Conservation (phyloP, 2,797 vertebrate species). For the Premnoplex brunnescens region DNA sequence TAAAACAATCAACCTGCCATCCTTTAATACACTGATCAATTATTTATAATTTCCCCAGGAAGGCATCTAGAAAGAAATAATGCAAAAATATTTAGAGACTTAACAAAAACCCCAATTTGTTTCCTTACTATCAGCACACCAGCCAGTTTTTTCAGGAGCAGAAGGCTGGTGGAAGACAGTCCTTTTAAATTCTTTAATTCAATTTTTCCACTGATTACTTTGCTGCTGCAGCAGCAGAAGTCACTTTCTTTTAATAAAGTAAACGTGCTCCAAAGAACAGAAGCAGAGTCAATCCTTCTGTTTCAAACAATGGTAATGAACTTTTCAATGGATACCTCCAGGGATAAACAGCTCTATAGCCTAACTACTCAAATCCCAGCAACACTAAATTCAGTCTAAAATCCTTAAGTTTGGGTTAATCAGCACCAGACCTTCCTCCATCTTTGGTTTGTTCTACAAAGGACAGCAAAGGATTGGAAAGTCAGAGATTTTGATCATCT, state of each 20-base stretch:
- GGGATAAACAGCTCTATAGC: slow-evolving; percentile 41
- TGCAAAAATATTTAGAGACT: too few species aligned
- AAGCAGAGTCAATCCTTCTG: not conserved
- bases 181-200: not conserved
- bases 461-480: not conserved
- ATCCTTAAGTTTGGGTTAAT: slow-evolving; percentile 42
- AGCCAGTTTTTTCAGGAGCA: not conserved
- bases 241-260: slow-evolving; percentile 44
- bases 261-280: not conserved
- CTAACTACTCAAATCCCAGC: not conserved
- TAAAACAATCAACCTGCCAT: too few species aligned
- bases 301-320: slow-evolving; percentile 42
- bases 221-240: not conserved
- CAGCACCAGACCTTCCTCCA: slow-evolving; percentile 6
- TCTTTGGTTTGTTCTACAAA: not conserved
- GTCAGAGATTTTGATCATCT: not conserved
- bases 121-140: not conserved
- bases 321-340: slow-evolving; percentile 40
- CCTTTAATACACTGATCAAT: too few species aligned
- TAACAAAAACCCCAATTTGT: too few species aligned
- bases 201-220: not conserved
- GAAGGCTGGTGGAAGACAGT: not conserved
- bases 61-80: too few species aligned
- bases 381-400: not conserved
- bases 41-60: too few species aligned